Evolutionary conservation across 2,113 vertebrate genomes (phyloP), one percentile per base, ranked within the genome.

Genomic region (Lepus europaeus): DNA sequence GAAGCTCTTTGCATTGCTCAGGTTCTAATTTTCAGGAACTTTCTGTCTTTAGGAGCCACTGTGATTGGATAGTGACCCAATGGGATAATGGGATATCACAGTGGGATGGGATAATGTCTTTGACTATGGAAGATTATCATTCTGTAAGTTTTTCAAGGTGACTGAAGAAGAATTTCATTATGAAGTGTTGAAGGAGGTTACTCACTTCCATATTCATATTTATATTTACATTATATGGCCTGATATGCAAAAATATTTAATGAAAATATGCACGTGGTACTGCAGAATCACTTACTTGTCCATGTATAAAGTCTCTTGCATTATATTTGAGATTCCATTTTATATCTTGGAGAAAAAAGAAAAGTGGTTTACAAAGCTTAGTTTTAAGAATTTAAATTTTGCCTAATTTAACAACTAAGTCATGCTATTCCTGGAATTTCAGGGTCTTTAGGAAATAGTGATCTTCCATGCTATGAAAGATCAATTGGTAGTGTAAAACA

Each of bases 181-280:
- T 49, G 68, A 87, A 33, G n/a, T 45, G 19, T 51, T 36, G 23
- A 20, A n/a, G 84, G 23, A 76, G 31, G 23, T 9, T 49, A 66
- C 10, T 79, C 31, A 19, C 39, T 53, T 82, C 89, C 56, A 23
- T 79, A n/a, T 87, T 73, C 14, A 20, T 64, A 36, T 89, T 81
- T 64, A n/a, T 72, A 33, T 69, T 82, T 51, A 76, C 25, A 31
- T 90, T 82, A 31, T 4, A 5, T 69, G 66, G 51, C 59, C 90
- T 82, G n/a, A 74, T 81, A 49, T 85, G 77, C 83, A 90, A 93
- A 90, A 51, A 85, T n/a, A 61, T 87, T 33, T 94, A 91, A 76
- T 23, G 10, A 84, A 94, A 86, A 86, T 63, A 66, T 66, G 39
- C 56, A 51, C 16, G 29, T 14, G 3, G 23, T 12, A 16, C 77